Evolutionary conservation across 2,888 invertebrate genomes (phyloP), one percentile per base, ranked within the genome.

Genomic region (Agelastica alni): DNA sequence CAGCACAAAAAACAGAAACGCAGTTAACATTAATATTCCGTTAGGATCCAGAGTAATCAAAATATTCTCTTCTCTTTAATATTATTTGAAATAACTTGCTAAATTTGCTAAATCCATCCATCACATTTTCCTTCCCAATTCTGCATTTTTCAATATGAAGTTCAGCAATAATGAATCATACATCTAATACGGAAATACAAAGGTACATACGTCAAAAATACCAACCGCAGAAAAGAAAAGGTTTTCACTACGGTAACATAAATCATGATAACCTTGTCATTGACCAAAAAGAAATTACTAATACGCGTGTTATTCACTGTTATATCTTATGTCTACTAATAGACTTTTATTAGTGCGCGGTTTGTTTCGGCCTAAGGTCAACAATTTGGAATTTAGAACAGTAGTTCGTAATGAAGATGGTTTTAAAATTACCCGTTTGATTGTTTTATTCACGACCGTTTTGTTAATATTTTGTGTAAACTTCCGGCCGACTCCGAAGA

Each of bases 261-360:
- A 42, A 42, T 42, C 28, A 28, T 22, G 36, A 37, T 20, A 31
- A 16, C 53, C 53, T 53, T 53, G 53, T 47, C 47, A 53, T 47
- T 53, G 53, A 42, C 47, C 46, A 42, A 47, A 43, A 53, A 41
- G 46, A 53, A 28, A 53, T 53, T 32, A 41, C 41, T 46, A 53
- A 52, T 45, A 31, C 41, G 12, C 39, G 34, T n/a, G n/a, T 39
- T 31, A 41, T 46, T 32, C 39, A 31, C 12, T 30, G 47, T 47
- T 47, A n/a, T 47, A 13, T 28, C 26, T 13, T 26, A 16, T 42
- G 13, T 14, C 18, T 17, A 36, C 32, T 36, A 51, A 36, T 34
- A 26, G 39, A 34, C 14, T 45, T 45, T 12, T 39, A 31, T 53
- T 53, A 39, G 39, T 46, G 42, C 14, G 41, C 39, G 12, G 12